These are phyloP conservation scores for Echiichthys vipera DNA, from an alignment of 2,797 vertebrate genomes.

Conservation along the genomic window DNA sequence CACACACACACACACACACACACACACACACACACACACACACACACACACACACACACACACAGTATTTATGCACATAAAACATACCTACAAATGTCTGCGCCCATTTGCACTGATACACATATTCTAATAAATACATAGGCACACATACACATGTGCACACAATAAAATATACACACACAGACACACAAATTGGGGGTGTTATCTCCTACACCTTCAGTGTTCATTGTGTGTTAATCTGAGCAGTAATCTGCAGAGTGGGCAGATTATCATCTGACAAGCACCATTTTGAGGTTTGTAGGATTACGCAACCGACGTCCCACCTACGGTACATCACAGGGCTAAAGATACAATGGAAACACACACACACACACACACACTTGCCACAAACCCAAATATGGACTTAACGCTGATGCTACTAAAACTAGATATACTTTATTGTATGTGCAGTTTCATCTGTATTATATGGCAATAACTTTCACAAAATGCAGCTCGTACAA, in stretches of 20 bases:
- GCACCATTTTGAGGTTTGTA: conserved; percentile 60
- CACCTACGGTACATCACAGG: conserved; percentile 54
- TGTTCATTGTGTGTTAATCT: conserved; percentile 72
- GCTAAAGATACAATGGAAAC: conserved; percentile 51
- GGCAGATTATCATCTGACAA: conserved; percentile 76
- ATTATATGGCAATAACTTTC: not conserved
- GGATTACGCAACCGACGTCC: conserved; percentile 68
- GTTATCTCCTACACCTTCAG: conserved; percentile 67
- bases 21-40: not conserved
- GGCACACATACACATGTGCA: not conserved
- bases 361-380: conserved; percentile 16
- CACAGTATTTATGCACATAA: not conserved
- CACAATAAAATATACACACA: not conserved
- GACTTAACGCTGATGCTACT: conserved; percentile 32
- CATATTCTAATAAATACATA: not conserved
- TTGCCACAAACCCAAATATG: too few relatives aligned
- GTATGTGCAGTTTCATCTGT: conserved; percentile 11
- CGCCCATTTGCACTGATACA: conserved; percentile 14
- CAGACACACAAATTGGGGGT: conserved; percentile 22
- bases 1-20: conserved; percentile 1
- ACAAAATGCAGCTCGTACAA: too few relatives aligned
- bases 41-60: not conserved
- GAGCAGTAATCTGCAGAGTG: conserved; percentile 72
- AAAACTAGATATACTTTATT: conserved; percentile 19
- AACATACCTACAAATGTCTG: conserved; percentile 8